These are phyloP conservation scores for Suillia variegata DNA, from an alignment of 2,888 invertebrate species.

Conservation along the genomic window DNA sequence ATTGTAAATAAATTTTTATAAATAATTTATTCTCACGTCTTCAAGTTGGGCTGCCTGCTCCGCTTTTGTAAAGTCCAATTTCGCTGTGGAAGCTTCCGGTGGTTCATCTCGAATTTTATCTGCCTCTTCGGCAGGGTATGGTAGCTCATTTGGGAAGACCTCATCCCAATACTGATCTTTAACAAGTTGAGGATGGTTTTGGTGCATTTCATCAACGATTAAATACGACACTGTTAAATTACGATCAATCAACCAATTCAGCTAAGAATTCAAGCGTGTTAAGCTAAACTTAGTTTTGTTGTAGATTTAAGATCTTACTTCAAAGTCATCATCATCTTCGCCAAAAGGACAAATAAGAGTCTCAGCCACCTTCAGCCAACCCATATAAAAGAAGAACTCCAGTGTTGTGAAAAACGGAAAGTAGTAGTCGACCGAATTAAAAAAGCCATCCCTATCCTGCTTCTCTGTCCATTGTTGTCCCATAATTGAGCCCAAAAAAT, in stretches of 20 bases:
- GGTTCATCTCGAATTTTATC: too few relatives aligned
- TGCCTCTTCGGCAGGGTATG: constrained; percentile 66
- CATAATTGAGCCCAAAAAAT: constrained; percentile 84
- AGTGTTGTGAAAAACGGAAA: constrained; percentile 87
- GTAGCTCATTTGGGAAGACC: constrained; percentile 80
- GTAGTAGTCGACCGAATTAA: constrained; percentile 77
- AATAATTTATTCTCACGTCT: too few relatives aligned
- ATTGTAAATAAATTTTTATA: too few relatives aligned
- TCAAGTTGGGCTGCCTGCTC: too few relatives aligned
- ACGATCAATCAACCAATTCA: constrained; percentile 61
- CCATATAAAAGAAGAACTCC: constrained; percentile 86
- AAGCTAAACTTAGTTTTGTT: too few relatives aligned
- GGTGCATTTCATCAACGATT: constrained; percentile 93
- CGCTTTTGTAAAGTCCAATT: too few relatives aligned
- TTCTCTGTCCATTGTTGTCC: constrained; percentile 83
- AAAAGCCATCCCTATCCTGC: constrained; percentile 54
- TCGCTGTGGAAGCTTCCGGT: too few relatives aligned
- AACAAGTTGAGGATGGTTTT: constrained; percentile 84
- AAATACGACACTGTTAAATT: constrained; percentile 80
- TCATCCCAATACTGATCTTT: constrained; percentile 91
- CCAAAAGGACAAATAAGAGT: constrained; percentile 89
- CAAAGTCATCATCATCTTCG: constrained; percentile 89
- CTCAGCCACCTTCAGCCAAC: constrained; percentile 90
- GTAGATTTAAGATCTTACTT: too few relatives aligned
- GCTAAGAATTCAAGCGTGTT: not conserved